Conservation (phyloP, 2,888 invertebrate species). For the Mesorhabditis spiculigera region DNA sequence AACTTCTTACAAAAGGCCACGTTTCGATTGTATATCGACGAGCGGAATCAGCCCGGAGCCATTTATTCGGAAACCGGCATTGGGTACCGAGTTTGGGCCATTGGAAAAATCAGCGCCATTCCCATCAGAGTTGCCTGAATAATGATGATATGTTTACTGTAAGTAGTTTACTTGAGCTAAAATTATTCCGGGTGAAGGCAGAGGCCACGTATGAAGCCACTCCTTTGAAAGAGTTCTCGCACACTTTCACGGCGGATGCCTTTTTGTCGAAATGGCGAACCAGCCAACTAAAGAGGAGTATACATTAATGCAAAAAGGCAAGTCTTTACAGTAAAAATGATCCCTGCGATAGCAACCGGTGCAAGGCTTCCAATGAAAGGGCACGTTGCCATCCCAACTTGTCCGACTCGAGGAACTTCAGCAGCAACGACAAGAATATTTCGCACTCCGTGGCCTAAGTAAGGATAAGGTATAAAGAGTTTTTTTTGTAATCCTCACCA, state of each 20-base stretch:
- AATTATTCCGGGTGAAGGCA: not conserved
- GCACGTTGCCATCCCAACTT: conserved; percentile 94
- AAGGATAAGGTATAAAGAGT: conserved; percentile 1
- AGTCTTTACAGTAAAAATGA: not conserved
- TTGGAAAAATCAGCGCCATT: too few species aligned
- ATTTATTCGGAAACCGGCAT: not conserved
- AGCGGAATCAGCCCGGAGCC: not conserved
- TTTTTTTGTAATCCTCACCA: conserved; percentile 25
- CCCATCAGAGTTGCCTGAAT: not conserved
- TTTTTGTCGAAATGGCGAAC: not conserved
- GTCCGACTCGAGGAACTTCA: conserved; percentile 94
- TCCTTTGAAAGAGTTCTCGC: conserved; percentile 4
- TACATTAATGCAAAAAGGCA: not conserved
- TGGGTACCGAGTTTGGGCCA: not conserved
- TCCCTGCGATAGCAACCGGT: conserved; percentile 74
- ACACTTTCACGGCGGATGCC: not conserved
- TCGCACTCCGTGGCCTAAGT: conserved; percentile 84
- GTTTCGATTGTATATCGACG: not conserved
- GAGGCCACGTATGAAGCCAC: conserved; percentile 5
- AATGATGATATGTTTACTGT: too few species aligned
- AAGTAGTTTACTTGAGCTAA: not conserved
- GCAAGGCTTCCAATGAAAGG: conserved; percentile 87
- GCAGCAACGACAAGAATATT: conserved; percentile 90
- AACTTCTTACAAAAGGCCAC: not conserved
- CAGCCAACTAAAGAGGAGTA: not conserved